Evolutionary conservation across 2,888 invertebrate genomes (phyloP), one percentile per base, ranked within the genome.

Genomic region (Andrena praecox): DNA sequence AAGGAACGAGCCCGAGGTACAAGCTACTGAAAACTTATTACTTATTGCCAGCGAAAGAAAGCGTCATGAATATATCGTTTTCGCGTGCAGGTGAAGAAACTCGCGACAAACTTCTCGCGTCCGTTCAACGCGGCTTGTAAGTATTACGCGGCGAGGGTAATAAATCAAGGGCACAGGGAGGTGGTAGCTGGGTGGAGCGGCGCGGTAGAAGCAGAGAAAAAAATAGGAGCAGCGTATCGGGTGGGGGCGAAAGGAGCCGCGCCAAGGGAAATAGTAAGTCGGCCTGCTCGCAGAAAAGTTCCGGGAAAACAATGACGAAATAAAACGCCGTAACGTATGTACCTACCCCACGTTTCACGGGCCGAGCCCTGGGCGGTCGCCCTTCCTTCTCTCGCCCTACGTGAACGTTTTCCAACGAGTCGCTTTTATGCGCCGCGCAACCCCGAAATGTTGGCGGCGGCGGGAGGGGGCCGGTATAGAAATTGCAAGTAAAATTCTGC

Each of bases 271-370:
- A 86, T 78, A 60, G 78, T 68, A 82, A 86, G 85, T 68, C 72
- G 69, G 29, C 64, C 54, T 60, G 77, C 60, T 73, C 74, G 82
- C 74, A 42, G 72, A 82, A 85, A 87, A 87, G 78, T 89, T 84
- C 75, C 70, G 75, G 78, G 80, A 79, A 87, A 87, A 87, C 87
- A 89, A 89, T 88, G 89, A 87, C 85, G 82, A 80, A 84, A 80
- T 85, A 87, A 88, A 88, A 81, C 75, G 80, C 50, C 75, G 80
- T 85, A 89, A 88, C 80, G 84, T 87, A 87, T 89, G 82, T 85
- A 83, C 54, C 81, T 56, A 67, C 48, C 54, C 81, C 60, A 70
- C 48, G 75, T 69, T 80, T 74, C 80, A 56, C 69, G 68, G 64
- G 60, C 56, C 20, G 56, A 60, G 69, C 79, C 75, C 69, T 72